Evolutionary conservation across 2,888 invertebrate genomes (phyloP).

Genomic region (Eristalis pertinax): DNA sequence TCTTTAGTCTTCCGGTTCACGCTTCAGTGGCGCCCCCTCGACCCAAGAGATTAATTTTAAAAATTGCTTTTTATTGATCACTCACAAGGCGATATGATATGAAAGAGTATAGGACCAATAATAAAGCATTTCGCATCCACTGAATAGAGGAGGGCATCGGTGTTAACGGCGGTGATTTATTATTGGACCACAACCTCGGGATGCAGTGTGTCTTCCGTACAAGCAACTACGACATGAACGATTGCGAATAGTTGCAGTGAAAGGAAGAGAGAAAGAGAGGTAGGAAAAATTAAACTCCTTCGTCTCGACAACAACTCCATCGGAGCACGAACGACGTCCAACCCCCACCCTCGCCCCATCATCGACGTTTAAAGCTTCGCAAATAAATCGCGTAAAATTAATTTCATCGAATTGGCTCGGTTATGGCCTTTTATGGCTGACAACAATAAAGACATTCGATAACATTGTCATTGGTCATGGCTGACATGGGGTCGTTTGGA

Average conservation of each 20-base stretch:
- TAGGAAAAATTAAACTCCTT: background rate
- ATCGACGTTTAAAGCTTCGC: constrained; percentile 24
- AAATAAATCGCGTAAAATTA: constrained; percentile 70
- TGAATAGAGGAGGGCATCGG: constrained; percentile 29
- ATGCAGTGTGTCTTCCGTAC: constrained; percentile 11
- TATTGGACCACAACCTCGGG: constrained; percentile 34
- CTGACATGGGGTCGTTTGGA: constrained; percentile 23
- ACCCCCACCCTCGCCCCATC: background rate
- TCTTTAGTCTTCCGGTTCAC: background rate
- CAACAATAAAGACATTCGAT: constrained; percentile 66
- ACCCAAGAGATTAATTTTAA: constrained; percentile 64
- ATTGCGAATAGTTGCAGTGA: background rate
- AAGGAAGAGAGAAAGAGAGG: background rate
- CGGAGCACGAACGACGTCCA: no score
- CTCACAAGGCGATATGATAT: background rate
- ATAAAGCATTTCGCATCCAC: constrained; percentile 24
- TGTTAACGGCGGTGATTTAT: constrained; percentile 65
- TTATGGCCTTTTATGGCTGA: constrained; percentile 63
- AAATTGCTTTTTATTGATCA: constrained; percentile 68
- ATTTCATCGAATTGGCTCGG: constrained; percentile 63
- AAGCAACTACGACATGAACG: constrained; percentile 24
- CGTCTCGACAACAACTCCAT: no score
- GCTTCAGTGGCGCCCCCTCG: background rate
- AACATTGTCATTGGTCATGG: constrained; percentile 59
- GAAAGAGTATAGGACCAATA: background rate